phyloP scores from a whole-genome alignment of 1,140 invertebrate species.

The Brachionus koreanus region DNA sequence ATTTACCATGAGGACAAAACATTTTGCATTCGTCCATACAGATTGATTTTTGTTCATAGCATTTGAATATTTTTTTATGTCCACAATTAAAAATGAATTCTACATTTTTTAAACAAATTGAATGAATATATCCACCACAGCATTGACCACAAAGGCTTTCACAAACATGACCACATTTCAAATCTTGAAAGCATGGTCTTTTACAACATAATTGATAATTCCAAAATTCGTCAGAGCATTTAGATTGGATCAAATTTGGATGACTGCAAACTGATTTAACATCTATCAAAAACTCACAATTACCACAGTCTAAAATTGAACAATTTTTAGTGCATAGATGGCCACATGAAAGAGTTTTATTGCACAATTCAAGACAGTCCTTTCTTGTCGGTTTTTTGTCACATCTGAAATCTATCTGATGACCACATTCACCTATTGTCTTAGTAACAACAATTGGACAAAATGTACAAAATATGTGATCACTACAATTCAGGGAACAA shows the following conservation, averaged over 20 bases:
- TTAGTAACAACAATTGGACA: background rate
- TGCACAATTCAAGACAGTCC: conserved; percentile 45
- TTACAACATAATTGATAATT: conserved; percentile 31
- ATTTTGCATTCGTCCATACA: background rate
- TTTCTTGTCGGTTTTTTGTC: background rate
- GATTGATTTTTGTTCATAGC: background rate
- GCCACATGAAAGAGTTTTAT: conserved; percentile 42
- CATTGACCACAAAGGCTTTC: background rate
- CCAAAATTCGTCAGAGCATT: background rate
- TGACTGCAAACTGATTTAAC: background rate
- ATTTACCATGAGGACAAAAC: background rate
- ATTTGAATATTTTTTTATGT: background rate
- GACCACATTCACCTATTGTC: background rate
- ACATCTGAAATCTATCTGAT: background rate
- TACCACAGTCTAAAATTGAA: background rate
- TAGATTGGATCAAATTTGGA: background rate
- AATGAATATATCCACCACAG: background rate
- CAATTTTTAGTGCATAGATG: conserved; percentile 42
- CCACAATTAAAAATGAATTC: background rate
- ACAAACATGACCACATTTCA: background rate
- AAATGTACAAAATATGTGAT: background rate
- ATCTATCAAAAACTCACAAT: background rate
- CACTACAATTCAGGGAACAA: background rate
- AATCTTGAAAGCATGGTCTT: conserved; percentile 48
- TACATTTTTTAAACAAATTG: background rate